A percentile compares a stretch with the other conserved stretches of the same genome.
Evolutionary conservation across 2,113 vertebrate species (phyloP).

Genomic region (Psephotus haematonotus): DNA sequence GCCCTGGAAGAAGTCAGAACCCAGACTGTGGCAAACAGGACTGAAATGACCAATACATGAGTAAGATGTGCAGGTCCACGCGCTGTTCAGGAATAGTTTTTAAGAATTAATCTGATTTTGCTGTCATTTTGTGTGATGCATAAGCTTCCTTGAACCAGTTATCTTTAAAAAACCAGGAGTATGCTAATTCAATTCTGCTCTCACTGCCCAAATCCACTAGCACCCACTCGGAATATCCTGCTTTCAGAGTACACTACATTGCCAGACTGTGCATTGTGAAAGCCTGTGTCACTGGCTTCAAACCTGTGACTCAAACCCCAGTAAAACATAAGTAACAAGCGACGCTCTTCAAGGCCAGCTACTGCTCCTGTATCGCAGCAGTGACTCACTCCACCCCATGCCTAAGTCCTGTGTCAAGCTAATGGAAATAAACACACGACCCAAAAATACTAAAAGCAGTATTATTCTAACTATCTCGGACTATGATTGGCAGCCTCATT

Average conservation of each 20-base stretch:
- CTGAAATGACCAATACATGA: not conserved
- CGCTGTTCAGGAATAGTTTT: fast-evolving
- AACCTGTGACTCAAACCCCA: slow-evolving; percentile 11
- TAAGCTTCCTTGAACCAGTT: not conserved
- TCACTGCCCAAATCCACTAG: not conserved
- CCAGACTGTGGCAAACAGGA: not conserved
- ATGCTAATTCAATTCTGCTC: not conserved
- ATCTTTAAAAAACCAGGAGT: not conserved
- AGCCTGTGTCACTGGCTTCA: not conserved
- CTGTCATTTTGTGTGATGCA: not conserved
- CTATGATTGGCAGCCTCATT: fast-evolving
- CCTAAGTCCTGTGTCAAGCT: not conserved
- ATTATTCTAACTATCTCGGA: not conserved
- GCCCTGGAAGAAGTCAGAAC: not conserved
- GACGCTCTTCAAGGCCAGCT: not conserved
- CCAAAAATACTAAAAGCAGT: not conserved
- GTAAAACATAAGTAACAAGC: not conserved
- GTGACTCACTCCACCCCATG: slow-evolving; percentile 28
- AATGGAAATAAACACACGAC: not conserved
- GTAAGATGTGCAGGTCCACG: not conserved
- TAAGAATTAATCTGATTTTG: not conserved
- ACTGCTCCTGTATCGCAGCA: not conserved
- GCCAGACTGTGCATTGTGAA: not conserved
- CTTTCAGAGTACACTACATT: not conserved
- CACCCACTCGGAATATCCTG: not conserved